Conservation (phyloP, 2,888 invertebrate species). For the Pseudococcus jackbeardsleyi region DNA sequence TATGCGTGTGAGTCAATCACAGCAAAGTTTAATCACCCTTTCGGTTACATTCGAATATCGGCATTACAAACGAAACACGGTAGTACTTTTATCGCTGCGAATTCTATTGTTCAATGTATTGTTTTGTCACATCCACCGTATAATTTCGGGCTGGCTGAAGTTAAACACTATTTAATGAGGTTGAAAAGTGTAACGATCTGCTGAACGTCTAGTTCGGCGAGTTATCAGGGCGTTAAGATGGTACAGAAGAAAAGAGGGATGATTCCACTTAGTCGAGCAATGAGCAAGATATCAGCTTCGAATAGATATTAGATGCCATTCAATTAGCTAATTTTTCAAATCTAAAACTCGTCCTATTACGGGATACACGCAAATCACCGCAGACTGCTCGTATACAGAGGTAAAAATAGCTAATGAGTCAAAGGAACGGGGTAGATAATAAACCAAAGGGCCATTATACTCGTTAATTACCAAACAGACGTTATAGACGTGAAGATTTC, state of each 20-base stretch:
- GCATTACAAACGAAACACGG: background rate
- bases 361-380: background rate
- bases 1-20: background rate
- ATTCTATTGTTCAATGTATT: background rate
- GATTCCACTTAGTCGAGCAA: slow-evolving; percentile 9
- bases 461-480: background rate
- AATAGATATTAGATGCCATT: background rate
- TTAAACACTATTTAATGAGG: background rate
- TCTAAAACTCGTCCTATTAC: background rate
- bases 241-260: background rate
- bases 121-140: background rate
- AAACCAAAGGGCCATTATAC: background rate
- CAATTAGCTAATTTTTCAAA: slow-evolving; percentile 8
- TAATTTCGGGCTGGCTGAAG: background rate
- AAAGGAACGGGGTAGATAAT: background rate
- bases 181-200: slow-evolving; percentile 4
- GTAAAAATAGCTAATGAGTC: background rate
- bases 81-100: background rate
- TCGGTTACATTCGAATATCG: background rate
- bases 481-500: background rate
- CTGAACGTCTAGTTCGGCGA: background rate
- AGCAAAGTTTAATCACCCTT: slow-evolving; percentile 9
- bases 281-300: background rate
- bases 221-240: background rate
- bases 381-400: background rate